Evolutionary conservation across 2,888 invertebrate species (phyloP), one percentile per base, ranked within the genome.

Genomic region (Polylopha cassiicola): DNA sequence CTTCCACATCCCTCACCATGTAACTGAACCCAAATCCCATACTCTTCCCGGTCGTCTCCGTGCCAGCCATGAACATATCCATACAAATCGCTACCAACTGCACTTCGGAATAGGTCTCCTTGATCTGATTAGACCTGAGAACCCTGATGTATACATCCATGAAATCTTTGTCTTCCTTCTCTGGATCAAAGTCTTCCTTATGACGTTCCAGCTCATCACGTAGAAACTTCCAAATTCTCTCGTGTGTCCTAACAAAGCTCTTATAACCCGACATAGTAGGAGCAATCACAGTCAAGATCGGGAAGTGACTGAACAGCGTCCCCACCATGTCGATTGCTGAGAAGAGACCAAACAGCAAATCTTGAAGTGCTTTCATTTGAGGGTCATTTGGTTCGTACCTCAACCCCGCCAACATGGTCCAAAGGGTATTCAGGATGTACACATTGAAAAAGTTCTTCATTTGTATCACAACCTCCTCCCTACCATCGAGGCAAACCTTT

Each of bases 1-100:
- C 89, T 1, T 90, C 87, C 10, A 91, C 92, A 54, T 91, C 87
- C 9, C 91, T 76, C 3, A 93, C 87, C 52, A 95, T 66, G 59
- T 93, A 91, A 48, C 93, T 84, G 53, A 95, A 92, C 42, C 91
- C 89, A 60, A 94, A 94, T 15, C 91, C 90, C 57, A 95, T 78
- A 17, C 91, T 90, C 65, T 95, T 94, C 33, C 90, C 91, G 0
- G 95, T 94, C 0, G 95, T 95, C 74, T 95, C 95, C 0, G 94
- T 92, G 0, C 95, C 95, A 11, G 95, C 95, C 87, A 95, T 90
- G 56, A 95, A 95, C 87, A 95, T 89, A 55, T 95, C 95, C 87
- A 95, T 85, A 55, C 94, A 94, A 55, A 92, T 89, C 0, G 94
- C 93, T 39, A 95, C 69, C 33, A 95, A 72, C 55, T 95, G 95